Evolutionary conservation across 1,140 invertebrate species (phyloP), one percentile per base, ranked within the genome.

Genomic region (Drosophila asahinai): DNA sequence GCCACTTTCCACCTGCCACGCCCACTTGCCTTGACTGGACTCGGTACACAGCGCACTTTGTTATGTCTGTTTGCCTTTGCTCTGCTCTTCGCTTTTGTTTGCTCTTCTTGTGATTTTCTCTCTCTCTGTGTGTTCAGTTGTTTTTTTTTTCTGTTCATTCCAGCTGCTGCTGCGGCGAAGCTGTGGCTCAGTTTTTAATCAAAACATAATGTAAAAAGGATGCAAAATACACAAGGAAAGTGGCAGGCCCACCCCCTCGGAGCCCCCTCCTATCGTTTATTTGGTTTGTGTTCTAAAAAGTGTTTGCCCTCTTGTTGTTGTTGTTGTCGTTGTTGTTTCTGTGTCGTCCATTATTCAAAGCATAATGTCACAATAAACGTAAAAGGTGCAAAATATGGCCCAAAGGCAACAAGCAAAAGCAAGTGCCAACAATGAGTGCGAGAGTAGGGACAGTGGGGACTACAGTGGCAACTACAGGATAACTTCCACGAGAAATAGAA

Each of bases 301-400:
- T 89, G 84, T 83, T 87, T 87, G 73, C 83, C 87, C 80, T 84
- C 52, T 66, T 66, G 22, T 38, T 45, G 33, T 19, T 58, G 27
- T 57, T 71, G 40, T 45, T 65, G 17, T 33, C 61, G 30, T 47
- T 78, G 58, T 64, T 81, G 38, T 71, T 79, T 74, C 57, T 67
- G 80, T 89, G 61, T 86, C 74, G 67, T 84, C 77, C 86, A 89
- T 89, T 89, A 89, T 90, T 89, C 80, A 89, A 89, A 89, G 81
- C 84, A 89, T 86, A 89, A 89, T 90, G 84, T 90, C 86, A 89
- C 84, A 89, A 89, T 89, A 89, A 86, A 89, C 78, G 84, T 78
- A 68, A 89, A 90, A 89, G 86, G 84, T 89, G 84, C 86, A 89
- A 89, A 89, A 89, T 90, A 89, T 90, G 66, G 74, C 78, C 78